Evolutionary conservation across 2,113 vertebrate genomes (phyloP).

Genomic region (Cebidichthys violaceus): DNA sequence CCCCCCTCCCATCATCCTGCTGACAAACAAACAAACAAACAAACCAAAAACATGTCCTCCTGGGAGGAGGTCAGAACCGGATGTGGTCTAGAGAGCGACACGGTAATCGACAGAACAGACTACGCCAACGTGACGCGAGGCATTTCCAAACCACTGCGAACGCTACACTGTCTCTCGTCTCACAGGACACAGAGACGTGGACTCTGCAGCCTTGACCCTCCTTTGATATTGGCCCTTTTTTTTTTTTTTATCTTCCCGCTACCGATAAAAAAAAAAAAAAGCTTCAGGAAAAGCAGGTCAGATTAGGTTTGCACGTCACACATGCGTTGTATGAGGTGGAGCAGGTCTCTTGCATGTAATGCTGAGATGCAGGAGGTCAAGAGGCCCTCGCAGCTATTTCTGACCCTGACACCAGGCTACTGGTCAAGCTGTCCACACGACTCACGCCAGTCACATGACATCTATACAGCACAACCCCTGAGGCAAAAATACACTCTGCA

Average conservation of each 20-base stretch:
- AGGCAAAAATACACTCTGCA: slow-evolving; percentile 44
- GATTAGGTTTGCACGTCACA: not conserved
- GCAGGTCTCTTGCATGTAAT: slow-evolving; percentile 2
- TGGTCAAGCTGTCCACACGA: slow-evolving; percentile 44
- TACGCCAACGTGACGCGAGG: not conserved
- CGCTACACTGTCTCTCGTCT: slow-evolving; percentile 13
- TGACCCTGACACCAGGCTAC: slow-evolving; percentile 37
- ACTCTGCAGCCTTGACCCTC: slow-evolving; percentile 13
- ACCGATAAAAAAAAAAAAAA: not conserved
- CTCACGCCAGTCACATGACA: slow-evolving; percentile 59
- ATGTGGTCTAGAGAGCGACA: not conserved
- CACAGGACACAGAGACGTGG: not conserved
- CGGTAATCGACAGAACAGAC: not conserved
- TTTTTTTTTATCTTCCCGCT: not conserved
- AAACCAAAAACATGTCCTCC: no score
- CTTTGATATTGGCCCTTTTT: not conserved
- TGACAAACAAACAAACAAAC: no score
- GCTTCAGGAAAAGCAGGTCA: not conserved
- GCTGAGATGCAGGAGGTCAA: slow-evolving; percentile 34
- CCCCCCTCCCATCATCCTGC: not conserved
- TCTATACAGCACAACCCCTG: not conserved
- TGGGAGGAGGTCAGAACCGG: no score
- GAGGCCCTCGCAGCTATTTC: slow-evolving; percentile 57
- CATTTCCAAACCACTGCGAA: not conserved
- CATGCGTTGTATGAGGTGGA: not conserved